A percentile compares a stretch with the other conserved stretches of the same genome.
These are phyloP conservation scores for Theristus sp. DNA, from an alignment of 2,888 invertebrate species.

Conservation along the genomic window DNA sequence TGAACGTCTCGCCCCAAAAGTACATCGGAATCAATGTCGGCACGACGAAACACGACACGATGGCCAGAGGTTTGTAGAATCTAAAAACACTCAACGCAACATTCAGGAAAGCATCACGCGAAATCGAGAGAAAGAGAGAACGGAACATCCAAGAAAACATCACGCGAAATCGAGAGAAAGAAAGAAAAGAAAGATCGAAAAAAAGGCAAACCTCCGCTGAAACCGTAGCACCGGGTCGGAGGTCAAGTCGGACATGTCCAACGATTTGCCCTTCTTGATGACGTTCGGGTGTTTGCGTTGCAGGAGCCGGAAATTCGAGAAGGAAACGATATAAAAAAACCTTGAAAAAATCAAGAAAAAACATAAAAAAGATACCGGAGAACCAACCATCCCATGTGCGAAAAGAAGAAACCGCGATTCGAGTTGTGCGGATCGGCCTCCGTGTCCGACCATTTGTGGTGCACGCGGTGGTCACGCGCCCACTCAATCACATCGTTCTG, in stretches of 20 bases:
- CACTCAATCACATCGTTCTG: constrained; percentile 70
- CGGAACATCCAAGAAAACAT: background rate
- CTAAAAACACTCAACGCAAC: too few species aligned
- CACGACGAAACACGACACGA: constrained; percentile 55
- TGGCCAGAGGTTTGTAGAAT: constrained; percentile 54
- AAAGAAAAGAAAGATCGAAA: background rate
- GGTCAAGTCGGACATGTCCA: constrained; percentile 62
- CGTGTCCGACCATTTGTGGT: constrained; percentile 81
- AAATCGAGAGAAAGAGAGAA: background rate
- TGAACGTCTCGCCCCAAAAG: constrained; percentile 57
- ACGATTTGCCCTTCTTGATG: constrained; percentile 44
- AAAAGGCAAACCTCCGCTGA: constrained; percentile 53
- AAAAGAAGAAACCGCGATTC: constrained; percentile 78
- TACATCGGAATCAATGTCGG: constrained; percentile 59
- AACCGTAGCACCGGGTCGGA: constrained; percentile 56
- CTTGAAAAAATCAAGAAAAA: constrained; percentile 6
- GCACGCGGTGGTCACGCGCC: constrained; percentile 61
- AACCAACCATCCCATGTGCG: constrained; percentile 83
- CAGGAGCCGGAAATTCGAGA: constrained; percentile 44
- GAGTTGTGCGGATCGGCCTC: constrained; percentile 85
- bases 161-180: background rate
- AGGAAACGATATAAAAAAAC: background rate
- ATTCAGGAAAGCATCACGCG: background rate
- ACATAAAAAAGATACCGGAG: constrained; percentile 35
- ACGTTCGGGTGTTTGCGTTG: constrained; percentile 49